phyloP scores from a whole-genome alignment of 30 jellyfish, hydroid and myxozoan species.

The Mastigias papua region DNA sequence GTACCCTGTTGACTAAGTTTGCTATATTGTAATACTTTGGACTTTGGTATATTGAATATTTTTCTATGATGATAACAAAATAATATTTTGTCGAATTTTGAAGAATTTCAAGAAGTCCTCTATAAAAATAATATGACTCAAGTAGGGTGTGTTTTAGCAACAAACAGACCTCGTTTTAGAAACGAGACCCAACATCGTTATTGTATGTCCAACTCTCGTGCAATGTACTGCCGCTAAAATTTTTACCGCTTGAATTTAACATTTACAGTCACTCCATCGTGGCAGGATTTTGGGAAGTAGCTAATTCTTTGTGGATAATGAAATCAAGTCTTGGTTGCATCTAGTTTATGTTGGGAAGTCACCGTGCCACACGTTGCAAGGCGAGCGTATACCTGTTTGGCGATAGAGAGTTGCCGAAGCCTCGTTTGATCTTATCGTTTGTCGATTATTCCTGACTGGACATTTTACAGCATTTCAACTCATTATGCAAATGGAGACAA shows the following conservation, averaged over 20 bases:
- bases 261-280: not conserved
- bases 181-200: constrained; percentile 11
- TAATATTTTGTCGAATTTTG: too few species aligned
- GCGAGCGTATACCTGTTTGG: not conserved
- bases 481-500: not conserved
- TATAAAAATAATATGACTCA: too few species aligned
- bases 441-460: not conserved
- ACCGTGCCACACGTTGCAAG: not conserved
- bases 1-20: too few species aligned
- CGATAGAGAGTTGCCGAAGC: not conserved
- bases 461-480: not conserved
- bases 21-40: too few species aligned
- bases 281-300: not conserved
- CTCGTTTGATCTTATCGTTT: not conserved
- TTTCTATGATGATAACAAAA: too few species aligned
- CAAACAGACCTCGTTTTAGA: constrained; percentile 1
- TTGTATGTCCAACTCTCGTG: not conserved
- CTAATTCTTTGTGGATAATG: not conserved
- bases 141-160: constrained; percentile 12
- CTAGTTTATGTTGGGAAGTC: not conserved
- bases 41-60: too few species aligned
- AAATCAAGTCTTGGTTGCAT: not conserved
- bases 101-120: too few species aligned
- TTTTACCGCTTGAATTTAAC: not conserved
- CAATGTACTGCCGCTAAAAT: not conserved